phyloP scores from a whole-genome alignment of 2,797 vertebrate species.

The Chaetophractus vellerosus region DNA sequence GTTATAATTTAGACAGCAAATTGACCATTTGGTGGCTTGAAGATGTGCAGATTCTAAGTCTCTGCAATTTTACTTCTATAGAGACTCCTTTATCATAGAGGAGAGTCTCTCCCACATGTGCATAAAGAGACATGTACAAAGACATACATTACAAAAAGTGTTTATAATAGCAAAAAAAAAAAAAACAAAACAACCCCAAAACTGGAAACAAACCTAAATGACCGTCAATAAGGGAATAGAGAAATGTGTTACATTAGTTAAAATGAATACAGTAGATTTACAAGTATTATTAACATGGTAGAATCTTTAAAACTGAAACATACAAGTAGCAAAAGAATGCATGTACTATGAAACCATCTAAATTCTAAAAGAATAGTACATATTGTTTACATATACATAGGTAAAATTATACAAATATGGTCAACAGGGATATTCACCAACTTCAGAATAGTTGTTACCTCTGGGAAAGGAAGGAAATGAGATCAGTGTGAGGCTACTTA shows the following conservation, averaged over 20 bases:
- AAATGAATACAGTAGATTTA: conserved; percentile 44
- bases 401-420: neutral
- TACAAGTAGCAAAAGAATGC: neutral
- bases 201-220: neutral
- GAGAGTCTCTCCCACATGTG: neutral
- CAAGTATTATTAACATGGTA: neutral
- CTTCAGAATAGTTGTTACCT: neutral
- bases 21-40: neutral
- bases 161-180: conserved; percentile 10
- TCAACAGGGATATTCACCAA: neutral
- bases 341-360: neutral
- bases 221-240: neutral
- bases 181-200: too few relatives aligned
- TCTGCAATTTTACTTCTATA: neutral
- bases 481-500: neutral
- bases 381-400: neutral
- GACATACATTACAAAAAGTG: neutral
- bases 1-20: neutral
- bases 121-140: too few relatives aligned
- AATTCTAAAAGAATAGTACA: neutral
- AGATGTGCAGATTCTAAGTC: neutral
- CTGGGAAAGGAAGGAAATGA: neutral
- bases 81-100: neutral
- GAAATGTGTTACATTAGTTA: neutral
- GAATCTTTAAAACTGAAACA: conserved; percentile 2